Conservation (phyloP, 30 jellyfish, hydroid and myxozoan genomes). For the Aurelia aurita region DNA sequence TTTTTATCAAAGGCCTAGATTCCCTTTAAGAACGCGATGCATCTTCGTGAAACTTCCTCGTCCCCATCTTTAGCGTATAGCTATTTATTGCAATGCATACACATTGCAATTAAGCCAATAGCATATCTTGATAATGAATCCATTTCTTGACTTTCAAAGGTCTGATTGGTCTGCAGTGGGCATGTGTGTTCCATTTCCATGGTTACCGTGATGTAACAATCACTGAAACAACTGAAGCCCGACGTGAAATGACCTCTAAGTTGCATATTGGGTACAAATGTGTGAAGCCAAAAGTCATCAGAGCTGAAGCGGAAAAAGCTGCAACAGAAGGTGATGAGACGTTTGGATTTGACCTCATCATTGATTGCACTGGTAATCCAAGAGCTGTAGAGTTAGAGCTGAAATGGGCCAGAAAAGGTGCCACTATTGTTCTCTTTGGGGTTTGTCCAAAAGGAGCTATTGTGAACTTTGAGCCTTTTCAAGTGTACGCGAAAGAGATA, state of each 20-base stretch:
- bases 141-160: conserved; percentile 36
- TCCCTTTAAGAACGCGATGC: too few relatives aligned
- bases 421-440: conserved; percentile 88
- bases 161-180: conserved; percentile 87
- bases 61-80: too few relatives aligned
- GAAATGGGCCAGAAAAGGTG: conserved; percentile 87
- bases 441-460: conserved; percentile 78
- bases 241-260: conserved; percentile 81
- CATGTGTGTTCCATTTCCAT: conserved; percentile 88
- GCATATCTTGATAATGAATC: too few relatives aligned
- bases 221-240: conserved; percentile 77
- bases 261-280: conserved; percentile 73
- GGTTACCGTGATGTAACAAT: conserved; percentile 89
- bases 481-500: conserved; percentile 78
- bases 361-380: conserved; percentile 89
- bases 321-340: conserved; percentile 62
- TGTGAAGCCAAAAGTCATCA: conserved; percentile 56
- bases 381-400: conserved; percentile 74
- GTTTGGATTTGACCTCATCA: conserved; percentile 88
- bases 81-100: too few relatives aligned
- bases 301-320: conserved; percentile 43
- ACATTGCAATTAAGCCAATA: too few relatives aligned
- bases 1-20: too few relatives aligned
- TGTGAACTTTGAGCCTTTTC: conserved; percentile 81
- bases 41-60: too few relatives aligned